Percentiles rank a stretch among this genome's conserved stretches.
phyloP scores from a whole-genome alignment of 2,113 vertebrate genomes.

The Paradisaea rubra region DNA sequence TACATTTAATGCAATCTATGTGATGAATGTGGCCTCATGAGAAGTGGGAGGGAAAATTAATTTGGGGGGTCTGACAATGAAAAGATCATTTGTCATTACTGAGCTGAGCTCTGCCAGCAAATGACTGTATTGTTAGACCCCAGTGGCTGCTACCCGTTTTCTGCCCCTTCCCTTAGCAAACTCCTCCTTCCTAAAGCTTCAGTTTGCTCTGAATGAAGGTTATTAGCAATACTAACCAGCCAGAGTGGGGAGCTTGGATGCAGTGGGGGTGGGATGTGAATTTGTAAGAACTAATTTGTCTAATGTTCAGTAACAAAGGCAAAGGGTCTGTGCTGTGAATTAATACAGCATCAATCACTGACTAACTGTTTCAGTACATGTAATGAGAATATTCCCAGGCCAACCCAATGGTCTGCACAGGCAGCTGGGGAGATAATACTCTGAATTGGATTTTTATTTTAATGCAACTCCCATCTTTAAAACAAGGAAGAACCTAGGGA shows the following conservation, averaged over 20 bases:
- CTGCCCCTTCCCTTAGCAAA: slow-evolving; percentile 19
- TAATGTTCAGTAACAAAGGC: slow-evolving; percentile 82
- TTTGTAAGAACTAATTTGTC: slow-evolving; percentile 82
- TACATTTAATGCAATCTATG: slow-evolving; percentile 38
- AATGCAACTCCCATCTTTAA: slow-evolving; percentile 55
- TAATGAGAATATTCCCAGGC: slow-evolving; percentile 73
- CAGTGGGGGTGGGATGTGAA: slow-evolving; percentile 42
- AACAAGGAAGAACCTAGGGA: slow-evolving; percentile 53
- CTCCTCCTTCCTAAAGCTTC: not conserved
- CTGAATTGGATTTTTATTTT: slow-evolving; percentile 64
- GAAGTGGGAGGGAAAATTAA: slow-evolving; percentile 60
- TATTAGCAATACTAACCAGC: slow-evolving; percentile 67
- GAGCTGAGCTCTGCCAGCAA: slow-evolving; percentile 5
- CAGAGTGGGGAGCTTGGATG: slow-evolving; percentile 1
- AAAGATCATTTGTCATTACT: slow-evolving; percentile 69
- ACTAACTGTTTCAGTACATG: slow-evolving; percentile 69
- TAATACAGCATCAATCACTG: slow-evolving; percentile 82
- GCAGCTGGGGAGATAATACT: slow-evolving; percentile 64
- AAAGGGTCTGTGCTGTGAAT: slow-evolving; percentile 61
- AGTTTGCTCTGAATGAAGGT: slow-evolving; percentile 19
- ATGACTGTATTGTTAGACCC: not conserved
- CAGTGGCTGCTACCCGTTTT: not conserved
- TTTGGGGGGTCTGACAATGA: slow-evolving; percentile 52
- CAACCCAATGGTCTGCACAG: slow-evolving; percentile 53
- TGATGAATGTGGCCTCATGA: slow-evolving; percentile 63